Base-by-base conservation (phyloP, 2,797 vertebrate genomes). In the Coregonus ussuriensis region DNA sequence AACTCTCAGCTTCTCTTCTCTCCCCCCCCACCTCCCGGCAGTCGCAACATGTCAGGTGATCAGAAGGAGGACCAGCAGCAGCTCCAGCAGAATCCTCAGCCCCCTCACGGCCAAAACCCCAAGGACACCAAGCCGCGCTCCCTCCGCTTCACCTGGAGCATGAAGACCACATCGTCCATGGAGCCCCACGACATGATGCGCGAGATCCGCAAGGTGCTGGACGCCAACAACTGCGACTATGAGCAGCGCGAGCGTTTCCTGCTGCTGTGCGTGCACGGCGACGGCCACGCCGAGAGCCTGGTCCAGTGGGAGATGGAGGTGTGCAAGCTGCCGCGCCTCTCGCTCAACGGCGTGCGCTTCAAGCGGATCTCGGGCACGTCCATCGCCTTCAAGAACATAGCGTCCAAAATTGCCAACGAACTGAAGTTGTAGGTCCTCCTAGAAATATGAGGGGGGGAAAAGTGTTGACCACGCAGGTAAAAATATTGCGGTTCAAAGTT, bases 281-380 rank as follows among this genome's bases (percentile, higher is more conserved):
- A 97, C 41, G 96, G 95, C 75, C 88, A 87, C 35, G 95, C 95
- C 0, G 96, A 97, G 87, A 96, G 91, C 88, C 94, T 96, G 18
- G 96, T 97, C 78, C 96, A 96, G 79, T 97, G 96, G 96, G 96
- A 97, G 87, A 97, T 97, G 96, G 96, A 97, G 89, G 96, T 97
- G 85, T 97, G 96, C 93, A 97, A 97, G 89, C 93, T 97, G 92
- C 96, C 96, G 81, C 95, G 96, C 91, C 95, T 97, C 90, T 97
- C 96, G 54, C 95, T 97, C 82, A 97, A 97, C 0, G 96, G 96
- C 77, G 96, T 97, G 81, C 96, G 96, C 85, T 97, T 97, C 86
- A 97, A 97, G 91, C 93, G 96, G 89, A 97, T 97, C 93, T 96
- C 96, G 35, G 96, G 96, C 90, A 97, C 96, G 71, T 97, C 96